Evolutionary conservation across 2,888 invertebrate species (phyloP).

Genomic region (Drosophila emarginata): DNA sequence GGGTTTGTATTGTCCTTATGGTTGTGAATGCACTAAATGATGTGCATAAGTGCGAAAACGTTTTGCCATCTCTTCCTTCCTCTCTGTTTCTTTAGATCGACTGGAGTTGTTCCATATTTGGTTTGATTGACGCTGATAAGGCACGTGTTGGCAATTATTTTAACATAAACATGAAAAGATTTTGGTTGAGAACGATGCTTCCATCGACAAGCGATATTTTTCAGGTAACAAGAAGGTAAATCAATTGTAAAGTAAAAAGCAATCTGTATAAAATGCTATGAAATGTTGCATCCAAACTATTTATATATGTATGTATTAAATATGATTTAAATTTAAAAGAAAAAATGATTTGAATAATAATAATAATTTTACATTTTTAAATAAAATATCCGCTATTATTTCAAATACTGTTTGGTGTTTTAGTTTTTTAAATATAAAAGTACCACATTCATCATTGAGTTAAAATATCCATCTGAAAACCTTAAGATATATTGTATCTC

Average conservation of each 20-base stretch:
- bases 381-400: no score
- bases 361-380: no score
- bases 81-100: background rate
- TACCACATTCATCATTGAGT: no score
- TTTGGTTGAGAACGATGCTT: constrained; percentile 13
- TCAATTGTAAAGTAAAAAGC: background rate
- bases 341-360: no score
- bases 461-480: no score
- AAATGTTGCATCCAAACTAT: no score
- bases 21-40: constrained; percentile 59
- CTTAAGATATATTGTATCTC: no score
- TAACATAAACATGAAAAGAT: constrained; percentile 66
- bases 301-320: no score
- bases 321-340: no score
- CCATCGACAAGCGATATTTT: constrained; percentile 35
- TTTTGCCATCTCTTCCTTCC: constrained; percentile 17
- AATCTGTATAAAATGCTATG: background rate
- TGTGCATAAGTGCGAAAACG: constrained; percentile 71
- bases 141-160: constrained; percentile 80
- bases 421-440: no score
- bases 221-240: constrained; percentile 28
- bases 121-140: constrained; percentile 77
- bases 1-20: constrained; percentile 22
- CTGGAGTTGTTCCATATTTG: constrained; percentile 45
- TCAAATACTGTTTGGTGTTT: no score